phyloP scores from a whole-genome alignment of 2,888 invertebrate genomes.

The Heliconius charithonia region DNA sequence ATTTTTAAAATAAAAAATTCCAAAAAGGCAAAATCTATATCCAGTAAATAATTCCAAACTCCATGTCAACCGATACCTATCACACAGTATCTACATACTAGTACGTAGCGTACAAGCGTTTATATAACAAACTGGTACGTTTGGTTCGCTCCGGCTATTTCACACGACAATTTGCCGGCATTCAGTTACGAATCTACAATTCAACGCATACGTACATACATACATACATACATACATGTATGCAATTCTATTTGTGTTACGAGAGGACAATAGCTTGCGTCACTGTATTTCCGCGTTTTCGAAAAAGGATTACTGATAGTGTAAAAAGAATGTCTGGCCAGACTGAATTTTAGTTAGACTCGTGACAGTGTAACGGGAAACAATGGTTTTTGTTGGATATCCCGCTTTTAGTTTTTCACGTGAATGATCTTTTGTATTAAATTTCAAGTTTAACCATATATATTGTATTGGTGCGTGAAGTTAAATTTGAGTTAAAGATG shows the following conservation, averaged over 20 bases:
- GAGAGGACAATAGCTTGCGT: conserved; percentile 32
- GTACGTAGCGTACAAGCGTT: conserved; percentile 20
- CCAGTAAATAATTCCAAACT: conserved; percentile 1
- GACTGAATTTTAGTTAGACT: conserved; percentile 15
- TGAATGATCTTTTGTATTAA: not conserved
- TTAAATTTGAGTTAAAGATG: not conserved
- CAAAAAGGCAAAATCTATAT: not conserved
- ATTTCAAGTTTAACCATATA: not conserved
- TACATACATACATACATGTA: not conserved
- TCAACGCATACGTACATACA: conserved; percentile 38
- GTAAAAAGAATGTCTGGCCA: conserved; percentile 26
- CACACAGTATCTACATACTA: conserved; percentile 13
- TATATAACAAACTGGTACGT: conserved; percentile 44
- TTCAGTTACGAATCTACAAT: conserved; percentile 48
- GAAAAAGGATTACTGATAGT: conserved; percentile 32
- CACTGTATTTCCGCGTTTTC: conserved; percentile 31
- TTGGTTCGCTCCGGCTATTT: conserved; percentile 43
- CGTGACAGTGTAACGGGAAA: conserved; percentile 14
- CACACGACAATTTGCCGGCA: conserved; percentile 44
- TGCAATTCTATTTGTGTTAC: conserved; percentile 45
- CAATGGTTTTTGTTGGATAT: conserved; percentile 18
- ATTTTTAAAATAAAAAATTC: not conserved
- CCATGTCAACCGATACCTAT: conserved; percentile 16
- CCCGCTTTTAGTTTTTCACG: not conserved
- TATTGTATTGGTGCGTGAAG: not conserved